Evolutionary conservation across 2,113 vertebrate genomes (phyloP).

Genomic region (Pseudolaguvia tuberculata): DNA sequence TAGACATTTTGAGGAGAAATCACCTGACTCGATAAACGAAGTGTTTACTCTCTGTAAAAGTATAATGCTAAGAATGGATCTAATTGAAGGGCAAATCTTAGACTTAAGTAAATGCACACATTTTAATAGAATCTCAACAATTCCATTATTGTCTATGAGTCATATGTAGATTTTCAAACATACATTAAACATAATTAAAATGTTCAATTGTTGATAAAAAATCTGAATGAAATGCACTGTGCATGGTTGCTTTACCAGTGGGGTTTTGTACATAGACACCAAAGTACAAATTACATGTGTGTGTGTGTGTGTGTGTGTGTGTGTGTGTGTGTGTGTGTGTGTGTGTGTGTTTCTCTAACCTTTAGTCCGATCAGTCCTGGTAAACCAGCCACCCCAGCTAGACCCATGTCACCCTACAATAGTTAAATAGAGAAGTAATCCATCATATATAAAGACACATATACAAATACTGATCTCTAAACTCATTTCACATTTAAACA

Average conservation of each 20-base stretch:
- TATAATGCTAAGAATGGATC: background rate
- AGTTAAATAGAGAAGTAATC: background rate
- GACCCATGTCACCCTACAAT: slow-evolving; percentile 88
- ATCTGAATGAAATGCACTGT: background rate
- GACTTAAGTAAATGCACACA: background rate
- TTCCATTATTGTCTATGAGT: background rate
- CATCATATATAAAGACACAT: background rate
- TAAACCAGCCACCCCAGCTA: slow-evolving; percentile 79
- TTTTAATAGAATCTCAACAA: background rate
- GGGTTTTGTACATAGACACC: too few relatives aligned
- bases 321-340: too few relatives aligned
- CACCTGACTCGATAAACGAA: too few relatives aligned
- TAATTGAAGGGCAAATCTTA: background rate
- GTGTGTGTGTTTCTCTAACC: slow-evolving; percentile 67
- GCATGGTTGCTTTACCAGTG: background rate
- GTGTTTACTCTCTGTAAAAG: background rate
- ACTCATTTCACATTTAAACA: background rate
- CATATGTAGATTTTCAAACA: background rate
- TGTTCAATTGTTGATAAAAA: too few relatives aligned
- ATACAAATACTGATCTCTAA: background rate
- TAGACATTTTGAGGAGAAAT: too few relatives aligned
- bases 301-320: too few relatives aligned
- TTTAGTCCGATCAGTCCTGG: slow-evolving; percentile 90
- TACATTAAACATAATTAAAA: background rate
- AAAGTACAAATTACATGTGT: too few relatives aligned